Conservation (phyloP, 1,140 invertebrate species). For the Dufourea novaeangliae region DNA sequence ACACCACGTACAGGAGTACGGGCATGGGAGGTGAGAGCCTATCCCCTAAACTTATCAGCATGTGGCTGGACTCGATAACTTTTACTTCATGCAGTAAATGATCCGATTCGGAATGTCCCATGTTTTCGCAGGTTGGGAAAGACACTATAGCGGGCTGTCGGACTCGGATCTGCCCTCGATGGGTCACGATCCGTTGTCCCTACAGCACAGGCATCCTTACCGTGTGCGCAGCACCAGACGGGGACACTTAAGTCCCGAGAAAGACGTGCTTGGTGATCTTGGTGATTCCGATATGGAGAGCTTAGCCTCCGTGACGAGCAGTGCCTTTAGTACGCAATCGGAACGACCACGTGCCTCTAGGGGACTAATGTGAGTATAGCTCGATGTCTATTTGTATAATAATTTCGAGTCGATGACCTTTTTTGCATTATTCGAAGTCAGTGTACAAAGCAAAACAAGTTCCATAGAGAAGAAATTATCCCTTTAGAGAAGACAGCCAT, state of each 20-base stretch:
- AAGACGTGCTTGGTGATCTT: conserved; percentile 86
- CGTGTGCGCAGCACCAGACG: conserved; percentile 82
- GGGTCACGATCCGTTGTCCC: conserved; percentile 72
- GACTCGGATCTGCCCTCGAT: conserved; percentile 89
- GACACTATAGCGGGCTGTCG: conserved; percentile 89
- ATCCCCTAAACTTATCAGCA: not conserved
- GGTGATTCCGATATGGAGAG: conserved; percentile 95
- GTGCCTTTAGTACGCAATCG: conserved; percentile 95
- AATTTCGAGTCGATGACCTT: conserved; percentile 68
- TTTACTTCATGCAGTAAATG: too few relatives aligned
- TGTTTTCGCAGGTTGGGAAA: conserved; percentile 85
- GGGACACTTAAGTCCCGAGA: conserved; percentile 85
- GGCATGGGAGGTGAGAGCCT: conserved; percentile 81
- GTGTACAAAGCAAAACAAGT: conserved; percentile 64
- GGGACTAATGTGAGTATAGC: conserved; percentile 85
- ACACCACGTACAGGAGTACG: conserved; percentile 86
- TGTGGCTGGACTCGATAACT: not conserved
- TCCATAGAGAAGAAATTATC: conserved; percentile 53
- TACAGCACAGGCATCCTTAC: conserved; percentile 82
- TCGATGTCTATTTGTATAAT: conserved; percentile 48
- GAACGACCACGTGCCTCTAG: conserved; percentile 90
- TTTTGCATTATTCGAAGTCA: conserved; percentile 63
- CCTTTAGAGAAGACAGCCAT: conserved; percentile 49
- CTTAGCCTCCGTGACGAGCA: conserved; percentile 92
- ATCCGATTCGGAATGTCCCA: not conserved